Conservation (phyloP, 2,113 vertebrate genomes). For the Cryptomyrus ogoouensis region DNA sequence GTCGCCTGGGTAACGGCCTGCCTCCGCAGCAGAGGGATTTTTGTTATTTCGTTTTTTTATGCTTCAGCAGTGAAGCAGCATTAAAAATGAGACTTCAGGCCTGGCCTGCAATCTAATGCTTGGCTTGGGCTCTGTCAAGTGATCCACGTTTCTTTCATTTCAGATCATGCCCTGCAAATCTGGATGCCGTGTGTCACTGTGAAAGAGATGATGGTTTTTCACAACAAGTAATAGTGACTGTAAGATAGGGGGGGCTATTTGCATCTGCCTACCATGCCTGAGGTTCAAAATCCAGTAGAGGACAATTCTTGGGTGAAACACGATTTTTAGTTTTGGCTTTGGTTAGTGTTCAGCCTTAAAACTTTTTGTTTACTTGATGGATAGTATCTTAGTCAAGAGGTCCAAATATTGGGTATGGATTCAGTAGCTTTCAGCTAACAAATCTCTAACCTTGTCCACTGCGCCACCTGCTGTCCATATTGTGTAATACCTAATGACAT, state of each 20-base stretch:
- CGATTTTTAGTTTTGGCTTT: background rate
- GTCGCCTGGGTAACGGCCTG: background rate
- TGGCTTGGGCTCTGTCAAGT: background rate
- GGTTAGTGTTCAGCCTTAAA: background rate
- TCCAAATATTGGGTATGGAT: background rate
- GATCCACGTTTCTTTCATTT: background rate
- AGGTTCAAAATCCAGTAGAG: background rate
- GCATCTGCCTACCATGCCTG: background rate
- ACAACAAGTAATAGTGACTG: slow-evolving; percentile 42
- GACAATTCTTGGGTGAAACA: background rate
- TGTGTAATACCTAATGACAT: background rate
- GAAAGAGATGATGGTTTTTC: slow-evolving; percentile 31
- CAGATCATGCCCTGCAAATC: slow-evolving; percentile 42
- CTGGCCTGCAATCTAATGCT: background rate
- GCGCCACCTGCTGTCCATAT: background rate
- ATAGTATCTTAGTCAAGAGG: background rate
- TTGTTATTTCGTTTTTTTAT: background rate
- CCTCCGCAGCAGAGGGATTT: background rate
- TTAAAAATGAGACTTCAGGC: background rate
- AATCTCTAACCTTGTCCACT: background rate
- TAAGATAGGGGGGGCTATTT: background rate
- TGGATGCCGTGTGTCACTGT: slow-evolving; percentile 30
- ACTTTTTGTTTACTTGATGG: background rate
- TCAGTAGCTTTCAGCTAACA: background rate
- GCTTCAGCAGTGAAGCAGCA: background rate